phyloP scores from a whole-genome alignment of 2,888 invertebrate species.

The Dicranocentrus wangi region DNA sequence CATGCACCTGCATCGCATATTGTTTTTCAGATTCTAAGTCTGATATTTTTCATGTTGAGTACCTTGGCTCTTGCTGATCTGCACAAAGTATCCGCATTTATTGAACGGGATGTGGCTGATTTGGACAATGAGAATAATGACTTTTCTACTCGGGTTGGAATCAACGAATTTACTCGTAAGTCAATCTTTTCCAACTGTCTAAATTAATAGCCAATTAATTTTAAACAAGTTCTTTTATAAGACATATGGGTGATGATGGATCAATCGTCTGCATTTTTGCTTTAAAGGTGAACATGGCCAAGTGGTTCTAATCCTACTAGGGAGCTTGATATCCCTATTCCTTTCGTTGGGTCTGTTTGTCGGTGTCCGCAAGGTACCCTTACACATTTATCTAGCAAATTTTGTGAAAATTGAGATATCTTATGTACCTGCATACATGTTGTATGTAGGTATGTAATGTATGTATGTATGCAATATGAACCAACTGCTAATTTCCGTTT shows the following conservation, averaged over 20 bases:
- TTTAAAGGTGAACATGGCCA: constrained; percentile 67
- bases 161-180: constrained; percentile 68
- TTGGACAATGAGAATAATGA: constrained; percentile 58
- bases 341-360: constrained; percentile 69
- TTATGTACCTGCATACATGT: too few relatives aligned
- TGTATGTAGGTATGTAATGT: too few relatives aligned
- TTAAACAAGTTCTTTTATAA: too few relatives aligned
- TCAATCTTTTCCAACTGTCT: neutral
- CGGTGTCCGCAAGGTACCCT: constrained; percentile 70
- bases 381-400: neutral
- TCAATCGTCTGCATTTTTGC: too few relatives aligned
- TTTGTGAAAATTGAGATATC: too few relatives aligned
- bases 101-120: constrained; percentile 65
- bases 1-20: too few relatives aligned
- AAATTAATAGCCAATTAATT: constrained; percentile 10
- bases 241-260: too few relatives aligned
- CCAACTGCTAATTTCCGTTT: too few relatives aligned
- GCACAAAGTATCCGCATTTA: constrained; percentile 68
- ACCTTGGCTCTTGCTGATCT: constrained; percentile 71
- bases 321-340: constrained; percentile 66
- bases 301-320: constrained; percentile 68
- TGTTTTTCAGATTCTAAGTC: constrained; percentile 70
- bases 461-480: too few relatives aligned
- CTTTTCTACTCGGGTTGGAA: constrained; percentile 58
- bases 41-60: constrained; percentile 68